Evolutionary conservation across 2,888 invertebrate species (phyloP).

Genomic region (Choreutis nemorana): DNA sequence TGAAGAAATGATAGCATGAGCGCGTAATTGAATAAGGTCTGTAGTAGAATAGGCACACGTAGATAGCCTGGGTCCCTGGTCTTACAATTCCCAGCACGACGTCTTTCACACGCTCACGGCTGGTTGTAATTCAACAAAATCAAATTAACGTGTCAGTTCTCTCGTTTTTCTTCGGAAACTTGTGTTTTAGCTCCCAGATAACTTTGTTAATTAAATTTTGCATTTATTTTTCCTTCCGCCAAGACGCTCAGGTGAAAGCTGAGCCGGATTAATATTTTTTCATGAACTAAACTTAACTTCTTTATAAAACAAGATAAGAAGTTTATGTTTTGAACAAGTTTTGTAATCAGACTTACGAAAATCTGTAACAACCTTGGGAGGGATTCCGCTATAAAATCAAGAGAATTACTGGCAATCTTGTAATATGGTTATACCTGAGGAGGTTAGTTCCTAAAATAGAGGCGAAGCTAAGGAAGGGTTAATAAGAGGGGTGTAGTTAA

Average conservation of each 20-base stretch:
- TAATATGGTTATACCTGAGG: conserved; percentile 27
- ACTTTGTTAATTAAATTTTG: conserved; percentile 64
- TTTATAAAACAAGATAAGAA: conserved; percentile 18
- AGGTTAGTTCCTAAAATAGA: conserved; percentile 38
- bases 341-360: too few species aligned
- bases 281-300: conserved; percentile 25
- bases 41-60: too few species aligned
- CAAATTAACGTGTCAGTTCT: conserved; percentile 57
- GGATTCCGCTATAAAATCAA: conserved; percentile 15
- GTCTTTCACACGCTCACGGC: conserved; percentile 36
- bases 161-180: conserved; percentile 61
- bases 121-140: conserved; percentile 53
- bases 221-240: conserved; percentile 32
- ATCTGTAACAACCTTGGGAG: background rate
- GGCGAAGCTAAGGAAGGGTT: conserved; percentile 37
- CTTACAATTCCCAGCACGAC: conserved; percentile 40
- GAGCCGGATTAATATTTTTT: conserved; percentile 33
- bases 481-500: conserved; percentile 49
- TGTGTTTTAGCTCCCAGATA: conserved; percentile 55
- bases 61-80: conserved; percentile 7
- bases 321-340: conserved; percentile 4
- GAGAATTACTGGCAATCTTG: conserved; percentile 19
- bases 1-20: too few species aligned
- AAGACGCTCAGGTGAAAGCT: conserved; percentile 23
- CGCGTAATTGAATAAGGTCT: too few species aligned